These are phyloP conservation scores for Phenganax marumi DNA, from an alignment of 92 coral and sea anemone species.

Conservation along the genomic window DNA sequence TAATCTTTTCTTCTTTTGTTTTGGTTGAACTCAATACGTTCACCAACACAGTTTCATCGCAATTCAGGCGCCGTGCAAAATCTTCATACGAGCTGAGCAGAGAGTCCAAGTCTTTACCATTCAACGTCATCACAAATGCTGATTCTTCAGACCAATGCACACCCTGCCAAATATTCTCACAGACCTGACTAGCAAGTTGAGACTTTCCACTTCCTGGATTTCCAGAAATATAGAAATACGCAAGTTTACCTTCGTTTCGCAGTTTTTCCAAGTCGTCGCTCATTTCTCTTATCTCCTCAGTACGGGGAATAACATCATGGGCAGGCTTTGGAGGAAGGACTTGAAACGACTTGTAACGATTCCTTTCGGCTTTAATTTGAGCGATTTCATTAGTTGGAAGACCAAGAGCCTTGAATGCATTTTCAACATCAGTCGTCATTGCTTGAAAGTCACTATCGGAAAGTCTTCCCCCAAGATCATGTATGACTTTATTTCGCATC, in stretches of 20 bases:
- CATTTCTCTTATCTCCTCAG: neutral
- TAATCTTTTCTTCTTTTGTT: neutral
- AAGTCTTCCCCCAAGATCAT: neutral
- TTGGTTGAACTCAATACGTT: neutral
- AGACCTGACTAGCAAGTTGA: neutral
- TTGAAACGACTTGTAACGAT: neutral
- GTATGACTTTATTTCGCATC: no score
- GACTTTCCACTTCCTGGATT: neutral
- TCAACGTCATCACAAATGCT: neutral
- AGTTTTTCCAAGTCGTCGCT: neutral
- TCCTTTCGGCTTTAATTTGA: neutral
- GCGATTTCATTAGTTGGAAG: neutral
- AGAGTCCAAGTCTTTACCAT: neutral
- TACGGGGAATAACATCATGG: neutral
- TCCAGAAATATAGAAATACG: neutral
- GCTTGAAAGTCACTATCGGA: neutral
- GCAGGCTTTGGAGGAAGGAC: constrained; percentile 11
- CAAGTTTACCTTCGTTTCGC: neutral
- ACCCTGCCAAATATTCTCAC: neutral
- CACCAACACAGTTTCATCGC: neutral
- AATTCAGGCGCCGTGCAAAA: neutral
- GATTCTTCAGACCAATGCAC: neutral
- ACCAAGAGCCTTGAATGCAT: neutral
- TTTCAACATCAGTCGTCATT: neutral
- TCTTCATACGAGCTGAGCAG: neutral